Conservation (phyloP, 2,113 vertebrate genomes). For the Nothocercus julius region DNA sequence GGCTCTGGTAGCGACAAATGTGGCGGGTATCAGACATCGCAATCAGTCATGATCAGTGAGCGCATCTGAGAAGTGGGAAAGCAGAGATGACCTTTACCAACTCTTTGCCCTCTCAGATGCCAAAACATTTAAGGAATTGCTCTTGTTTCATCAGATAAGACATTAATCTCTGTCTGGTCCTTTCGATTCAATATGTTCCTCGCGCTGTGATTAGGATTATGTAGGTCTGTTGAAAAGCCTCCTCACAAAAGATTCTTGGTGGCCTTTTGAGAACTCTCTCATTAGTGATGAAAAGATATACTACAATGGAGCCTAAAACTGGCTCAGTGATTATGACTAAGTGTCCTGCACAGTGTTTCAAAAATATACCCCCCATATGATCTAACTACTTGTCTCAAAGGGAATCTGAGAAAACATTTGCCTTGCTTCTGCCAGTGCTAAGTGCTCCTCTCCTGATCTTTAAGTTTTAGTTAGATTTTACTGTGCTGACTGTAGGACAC, state of each 20-base stretch:
- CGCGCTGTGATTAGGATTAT: not conserved
- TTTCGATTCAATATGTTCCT: not conserved
- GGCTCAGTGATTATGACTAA: not conserved
- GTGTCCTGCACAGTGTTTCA: not conserved
- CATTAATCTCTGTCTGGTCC: conserved; percentile 7
- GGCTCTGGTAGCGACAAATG: not conserved
- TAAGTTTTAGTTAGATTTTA: not conserved
- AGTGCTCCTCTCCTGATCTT: not conserved
- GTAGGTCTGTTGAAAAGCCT: not conserved
- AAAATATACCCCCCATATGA: not conserved
- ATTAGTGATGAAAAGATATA: not conserved
- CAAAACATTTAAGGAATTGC: conserved; percentile 23
- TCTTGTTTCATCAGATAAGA: not conserved
- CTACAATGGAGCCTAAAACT: not conserved
- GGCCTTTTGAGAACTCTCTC: not conserved
- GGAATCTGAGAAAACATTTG: not conserved
- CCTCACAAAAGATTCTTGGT: not conserved
- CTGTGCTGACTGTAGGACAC: not conserved
- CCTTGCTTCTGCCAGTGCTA: not conserved
- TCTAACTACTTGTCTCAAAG: not conserved
- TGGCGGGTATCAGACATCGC: not conserved
- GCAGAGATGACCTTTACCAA: conserved; percentile 2
- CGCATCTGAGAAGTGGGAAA: not conserved
- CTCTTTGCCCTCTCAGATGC: conserved; percentile 6
- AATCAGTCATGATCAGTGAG: conserved; percentile 1